Conservation (phyloP, 64 coral and sea anemone genomes). For the Cladopsammia gracilis region DNA sequence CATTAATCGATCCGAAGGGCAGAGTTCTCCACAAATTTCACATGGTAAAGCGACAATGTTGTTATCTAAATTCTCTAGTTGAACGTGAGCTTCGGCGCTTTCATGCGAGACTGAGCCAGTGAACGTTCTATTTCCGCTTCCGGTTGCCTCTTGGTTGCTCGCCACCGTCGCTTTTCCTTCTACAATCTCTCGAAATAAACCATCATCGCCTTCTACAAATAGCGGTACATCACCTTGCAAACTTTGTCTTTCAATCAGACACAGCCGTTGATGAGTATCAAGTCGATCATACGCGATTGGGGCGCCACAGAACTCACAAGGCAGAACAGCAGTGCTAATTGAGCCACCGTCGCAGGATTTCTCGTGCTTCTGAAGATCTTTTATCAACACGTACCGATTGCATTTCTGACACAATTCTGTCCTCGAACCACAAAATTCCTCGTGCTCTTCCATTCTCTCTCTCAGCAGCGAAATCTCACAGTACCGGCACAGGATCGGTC, state of each 20-base stretch:
- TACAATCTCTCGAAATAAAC: background rate
- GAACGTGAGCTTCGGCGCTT: background rate
- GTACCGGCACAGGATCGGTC: background rate
- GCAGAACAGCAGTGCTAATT: background rate
- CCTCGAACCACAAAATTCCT: constrained; percentile 56
- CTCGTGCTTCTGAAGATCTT: constrained; percentile 27
- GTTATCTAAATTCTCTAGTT: background rate
- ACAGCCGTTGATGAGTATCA: constrained; percentile 13
- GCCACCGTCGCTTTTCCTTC: background rate
- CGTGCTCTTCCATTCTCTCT: constrained; percentile 40
- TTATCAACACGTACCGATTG: constrained; percentile 46
- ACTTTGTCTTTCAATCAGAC: background rate
- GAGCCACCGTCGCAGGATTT: constrained; percentile 28
- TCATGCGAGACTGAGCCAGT: background rate
- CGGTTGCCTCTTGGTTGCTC: background rate
- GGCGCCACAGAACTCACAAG: constrained; percentile 61
- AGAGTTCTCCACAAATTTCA: constrained; percentile 65
- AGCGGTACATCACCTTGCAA: background rate
- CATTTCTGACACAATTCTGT: constrained; percentile 58
- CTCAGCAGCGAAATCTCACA: constrained; percentile 18
- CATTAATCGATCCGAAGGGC: constrained; percentile 51
- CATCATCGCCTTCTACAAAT: background rate
- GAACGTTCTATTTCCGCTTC: background rate
- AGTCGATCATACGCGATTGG: background rate
- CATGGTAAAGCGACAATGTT: constrained; percentile 50